A percentile compares a stretch with the other conserved stretches of the same genome.
phyloP scores from a whole-genome alignment of 2,888 invertebrate species.

The Trichopoda pennipes region DNA sequence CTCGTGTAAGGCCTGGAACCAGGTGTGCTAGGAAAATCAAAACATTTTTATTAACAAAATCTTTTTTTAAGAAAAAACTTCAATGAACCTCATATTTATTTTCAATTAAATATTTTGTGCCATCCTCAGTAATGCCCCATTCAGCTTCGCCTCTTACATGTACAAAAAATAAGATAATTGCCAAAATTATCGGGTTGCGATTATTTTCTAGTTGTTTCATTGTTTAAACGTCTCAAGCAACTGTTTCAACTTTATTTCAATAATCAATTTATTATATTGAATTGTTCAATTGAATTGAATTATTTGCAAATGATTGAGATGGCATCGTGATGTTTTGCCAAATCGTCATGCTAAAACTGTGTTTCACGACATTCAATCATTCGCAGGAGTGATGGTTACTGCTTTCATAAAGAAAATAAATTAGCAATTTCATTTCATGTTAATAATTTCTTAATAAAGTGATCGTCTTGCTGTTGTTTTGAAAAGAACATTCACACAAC shows the following conservation, averaged over 20 bases:
- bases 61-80: not conserved
- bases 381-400: not conserved
- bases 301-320: not conserved
- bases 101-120: constrained; percentile 49
- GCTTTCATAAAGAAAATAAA: not conserved
- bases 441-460: not conserved
- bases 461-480: not conserved
- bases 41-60: not conserved
- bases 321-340: not conserved
- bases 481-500: not conserved
- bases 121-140: constrained; percentile 24
- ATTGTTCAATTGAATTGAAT: constrained; percentile 7
- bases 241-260: not conserved
- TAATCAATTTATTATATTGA: not conserved
- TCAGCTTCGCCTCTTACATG: constrained; percentile 17
- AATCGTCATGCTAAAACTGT: not conserved
- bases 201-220: constrained; percentile 42
- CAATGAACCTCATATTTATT: constrained; percentile 34
- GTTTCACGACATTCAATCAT: no score
- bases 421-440: not conserved
- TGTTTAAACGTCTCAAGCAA: not conserved
- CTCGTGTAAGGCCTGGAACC: constrained; percentile 37
- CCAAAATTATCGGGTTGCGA: not conserved
- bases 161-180: not conserved
- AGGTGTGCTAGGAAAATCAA: constrained; percentile 27